phyloP scores from a whole-genome alignment of 2,888 invertebrate species.

The Heteromyza rotundicornis region DNA sequence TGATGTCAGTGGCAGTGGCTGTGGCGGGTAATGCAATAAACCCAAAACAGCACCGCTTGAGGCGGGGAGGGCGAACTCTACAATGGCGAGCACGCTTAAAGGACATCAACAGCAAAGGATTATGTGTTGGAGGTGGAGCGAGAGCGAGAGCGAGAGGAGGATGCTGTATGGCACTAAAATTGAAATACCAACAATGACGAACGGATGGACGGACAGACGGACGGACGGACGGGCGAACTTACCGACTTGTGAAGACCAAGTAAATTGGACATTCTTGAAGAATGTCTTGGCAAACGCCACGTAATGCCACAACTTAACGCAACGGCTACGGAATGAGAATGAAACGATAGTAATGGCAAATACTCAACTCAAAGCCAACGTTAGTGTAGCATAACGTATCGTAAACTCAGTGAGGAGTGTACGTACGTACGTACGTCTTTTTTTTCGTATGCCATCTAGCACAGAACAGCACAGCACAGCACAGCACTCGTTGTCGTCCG shows the following conservation, averaged over 20 bases:
- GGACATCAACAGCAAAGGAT: constrained; percentile 21
- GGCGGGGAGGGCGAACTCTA: background rate
- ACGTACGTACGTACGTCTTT: too few species aligned
- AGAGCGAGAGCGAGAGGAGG: too few species aligned
- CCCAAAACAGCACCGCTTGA: background rate
- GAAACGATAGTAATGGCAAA: too few species aligned
- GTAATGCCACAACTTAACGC: too few species aligned
- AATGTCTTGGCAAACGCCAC: constrained; percentile 13
- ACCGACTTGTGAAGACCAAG: constrained; percentile 8
- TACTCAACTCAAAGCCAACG: background rate
- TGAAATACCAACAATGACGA: constrained; percentile 24
- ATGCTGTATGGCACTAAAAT: constrained; percentile 15
- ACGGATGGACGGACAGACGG: background rate
- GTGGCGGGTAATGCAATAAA: background rate
- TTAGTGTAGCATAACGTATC: constrained; percentile 3
- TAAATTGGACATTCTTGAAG: constrained; percentile 22
- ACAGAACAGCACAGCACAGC: too few species aligned
- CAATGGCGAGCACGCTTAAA: constrained; percentile 14
- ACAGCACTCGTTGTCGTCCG: background rate
- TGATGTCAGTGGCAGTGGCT: background rate
- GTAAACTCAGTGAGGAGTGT: too few species aligned
- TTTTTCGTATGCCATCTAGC: too few species aligned
- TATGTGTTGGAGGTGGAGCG: constrained; percentile 16
- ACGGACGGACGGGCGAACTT: background rate
- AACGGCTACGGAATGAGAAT: too few species aligned